These are phyloP conservation scores for Arge pagana DNA, from an alignment of 2,888 invertebrate species.

Conservation along the genomic window DNA sequence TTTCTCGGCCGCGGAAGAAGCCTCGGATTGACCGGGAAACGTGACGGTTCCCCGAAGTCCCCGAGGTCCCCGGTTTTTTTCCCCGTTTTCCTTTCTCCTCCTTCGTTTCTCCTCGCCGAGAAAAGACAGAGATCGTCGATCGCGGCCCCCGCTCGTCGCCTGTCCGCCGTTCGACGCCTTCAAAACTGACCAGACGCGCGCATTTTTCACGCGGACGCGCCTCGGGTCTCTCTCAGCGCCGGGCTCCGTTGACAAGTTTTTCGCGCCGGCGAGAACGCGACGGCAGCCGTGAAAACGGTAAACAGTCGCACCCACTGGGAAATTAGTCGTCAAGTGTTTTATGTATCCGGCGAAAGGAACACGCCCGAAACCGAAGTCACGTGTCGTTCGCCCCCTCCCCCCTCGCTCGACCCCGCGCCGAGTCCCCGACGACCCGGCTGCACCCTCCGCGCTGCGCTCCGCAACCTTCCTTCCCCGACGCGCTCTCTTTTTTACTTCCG, in stretches of 20 bases:
- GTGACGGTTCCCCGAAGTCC: no score
- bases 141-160: no score
- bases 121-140: no score
- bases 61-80: no score
- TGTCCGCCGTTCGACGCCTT: constrained; percentile 41
- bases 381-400: constrained; percentile 25
- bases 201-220: constrained; percentile 50
- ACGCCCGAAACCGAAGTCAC: constrained; percentile 30
- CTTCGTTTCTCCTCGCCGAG: no score
- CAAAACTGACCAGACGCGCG: constrained; percentile 33
- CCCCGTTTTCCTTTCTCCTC: no score
- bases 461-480: no score
- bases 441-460: not conserved
- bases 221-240: constrained; percentile 24
- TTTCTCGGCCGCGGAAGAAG: no score
- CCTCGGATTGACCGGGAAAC: no score
- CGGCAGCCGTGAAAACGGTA: constrained; percentile 22
- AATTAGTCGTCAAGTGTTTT: constrained; percentile 53
- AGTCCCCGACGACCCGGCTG: not conserved
- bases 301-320: constrained; percentile 40
- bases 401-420: not conserved
- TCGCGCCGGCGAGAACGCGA: constrained; percentile 8
- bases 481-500: no score
- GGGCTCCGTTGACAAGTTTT: constrained; percentile 9
- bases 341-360: constrained; percentile 43